Base-by-base conservation (phyloP, 1,140 invertebrate genomes). In the Ceratoteleas bidentatus region DNA sequence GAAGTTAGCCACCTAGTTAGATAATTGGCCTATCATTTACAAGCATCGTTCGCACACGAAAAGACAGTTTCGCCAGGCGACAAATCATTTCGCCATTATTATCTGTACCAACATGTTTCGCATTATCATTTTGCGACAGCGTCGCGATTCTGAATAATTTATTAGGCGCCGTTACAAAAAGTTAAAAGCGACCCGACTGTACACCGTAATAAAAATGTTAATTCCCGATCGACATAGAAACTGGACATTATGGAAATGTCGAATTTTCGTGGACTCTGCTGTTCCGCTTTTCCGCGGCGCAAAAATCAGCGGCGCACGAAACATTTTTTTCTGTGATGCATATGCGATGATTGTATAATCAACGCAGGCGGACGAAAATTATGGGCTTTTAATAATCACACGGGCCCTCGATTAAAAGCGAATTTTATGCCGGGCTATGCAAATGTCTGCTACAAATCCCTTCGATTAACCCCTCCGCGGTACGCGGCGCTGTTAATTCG, bases 11-110 rank as follows among this genome's bases (percentile, higher is more conserved):
- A 53, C 24, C 52, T 33, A 7, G 13, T 33, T 10, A 43, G 36
- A 24, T 58, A 58, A 43, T 43, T 58, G 24, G 36, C 24, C 16
- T 34, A 11, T 60, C 13, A 32, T 45, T 60, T 45, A 15, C 7
- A 40, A 9, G 14, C 24, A 24, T 2, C 36, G 36, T 40, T 40
- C 10, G 10, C 7, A 40, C 36, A 40, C 36, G 7, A 9, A 9
- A 9, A 9, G 36, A 40, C 36, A 11, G 7, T 11, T 40, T 40
- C 7, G 2, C 36, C 36, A 6, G 24, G 24, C 24, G 24, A 24
- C 24, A 24, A 24, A 24, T 24, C 24, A 24, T 24, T 24, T 24
- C 24, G 24, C 24, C 24, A 24, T 24, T 24, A 24, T 24, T 24
- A 24, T 24, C 24, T 24, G 24, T 24, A 24, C 24, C 24, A 24